These are phyloP conservation scores for Melitaea athalia DNA, from an alignment of 2,888 invertebrate genomes.

Conservation along the genomic window DNA sequence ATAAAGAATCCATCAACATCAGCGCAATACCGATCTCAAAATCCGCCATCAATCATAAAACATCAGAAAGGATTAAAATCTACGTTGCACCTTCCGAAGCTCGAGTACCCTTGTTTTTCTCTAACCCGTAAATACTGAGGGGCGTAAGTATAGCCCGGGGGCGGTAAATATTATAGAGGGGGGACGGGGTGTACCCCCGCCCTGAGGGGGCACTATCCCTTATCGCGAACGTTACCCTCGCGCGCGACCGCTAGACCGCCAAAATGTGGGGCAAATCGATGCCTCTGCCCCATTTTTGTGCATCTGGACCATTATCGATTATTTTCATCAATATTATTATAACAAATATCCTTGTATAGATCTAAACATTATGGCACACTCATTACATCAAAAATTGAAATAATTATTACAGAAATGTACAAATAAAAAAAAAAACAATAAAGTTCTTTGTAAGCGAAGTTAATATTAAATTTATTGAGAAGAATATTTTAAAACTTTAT, in stretches of 20 bases:
- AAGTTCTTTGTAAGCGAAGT: neutral
- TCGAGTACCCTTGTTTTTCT: conserved; percentile 83
- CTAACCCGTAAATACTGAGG: conserved; percentile 82
- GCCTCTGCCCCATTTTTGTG: conserved; percentile 80
- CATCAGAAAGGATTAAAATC: conserved; percentile 83
- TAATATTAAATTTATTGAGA: neutral
- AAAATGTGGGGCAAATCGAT: conserved; percentile 82
- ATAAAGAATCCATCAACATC: conserved; percentile 79
- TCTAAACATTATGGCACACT: neutral
- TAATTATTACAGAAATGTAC: neutral
- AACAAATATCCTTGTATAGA: neutral
- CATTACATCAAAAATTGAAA: neutral
- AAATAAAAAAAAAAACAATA: neutral
- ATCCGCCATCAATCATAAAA: conserved; percentile 82
- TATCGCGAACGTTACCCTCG: conserved; percentile 82
- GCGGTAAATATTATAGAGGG: conserved; percentile 81
- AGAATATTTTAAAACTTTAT: neutral
- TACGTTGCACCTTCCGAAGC: conserved; percentile 82
- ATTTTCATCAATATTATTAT: conserved; percentile 12
- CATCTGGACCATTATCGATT: conserved; percentile 76
- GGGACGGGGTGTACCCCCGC: conserved; percentile 63
- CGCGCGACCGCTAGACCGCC: conserved; percentile 76
- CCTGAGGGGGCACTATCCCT: conserved; percentile 79
- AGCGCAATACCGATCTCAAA: conserved; percentile 74
- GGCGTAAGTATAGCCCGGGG: conserved; percentile 82